Evolutionary conservation across 2,888 invertebrate genomes (phyloP).

Genomic region (Oxycera nigricornis): DNA sequence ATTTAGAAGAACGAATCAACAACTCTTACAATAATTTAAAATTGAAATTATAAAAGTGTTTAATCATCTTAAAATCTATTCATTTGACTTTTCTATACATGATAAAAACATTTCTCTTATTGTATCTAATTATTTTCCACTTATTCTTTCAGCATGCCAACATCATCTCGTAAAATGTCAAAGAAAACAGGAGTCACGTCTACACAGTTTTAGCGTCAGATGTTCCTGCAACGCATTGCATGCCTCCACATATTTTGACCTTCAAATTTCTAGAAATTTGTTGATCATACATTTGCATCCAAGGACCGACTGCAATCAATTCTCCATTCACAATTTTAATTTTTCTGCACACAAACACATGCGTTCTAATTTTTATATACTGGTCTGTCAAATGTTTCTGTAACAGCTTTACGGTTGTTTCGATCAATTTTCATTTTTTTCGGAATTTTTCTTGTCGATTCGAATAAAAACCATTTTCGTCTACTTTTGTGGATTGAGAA

Average conservation of each 20-base stretch:
- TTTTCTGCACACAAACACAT: background rate
- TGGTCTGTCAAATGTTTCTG: background rate
- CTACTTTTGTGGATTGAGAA: slow-evolving; percentile 30
- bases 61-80: slow-evolving; percentile 18
- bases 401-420: background rate
- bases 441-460: slow-evolving; percentile 1
- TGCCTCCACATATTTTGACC: too few relatives aligned
- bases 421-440: slow-evolving; percentile 18
- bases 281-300: too few relatives aligned
- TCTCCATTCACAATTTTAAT: slow-evolving; percentile 5
- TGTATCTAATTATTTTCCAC: background rate
- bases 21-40: slow-evolving; percentile 35
- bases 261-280: too few relatives aligned
- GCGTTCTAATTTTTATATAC: background rate
- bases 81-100: background rate
- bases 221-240: too few relatives aligned
- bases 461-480: slow-evolving; percentile 34
- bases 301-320: too few relatives aligned
- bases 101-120: slow-evolving; percentile 10
- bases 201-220: too few relatives aligned
- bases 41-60: slow-evolving; percentile 13
- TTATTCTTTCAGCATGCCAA: too few relatives aligned
- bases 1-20: slow-evolving; percentile 34
- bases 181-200: too few relatives aligned
- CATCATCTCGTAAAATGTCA: too few relatives aligned